Percentiles rank a stretch among this genome's conserved stretches.
phyloP scores from a whole-genome alignment of 2,888 invertebrate species.

The Selenia dentaria region DNA sequence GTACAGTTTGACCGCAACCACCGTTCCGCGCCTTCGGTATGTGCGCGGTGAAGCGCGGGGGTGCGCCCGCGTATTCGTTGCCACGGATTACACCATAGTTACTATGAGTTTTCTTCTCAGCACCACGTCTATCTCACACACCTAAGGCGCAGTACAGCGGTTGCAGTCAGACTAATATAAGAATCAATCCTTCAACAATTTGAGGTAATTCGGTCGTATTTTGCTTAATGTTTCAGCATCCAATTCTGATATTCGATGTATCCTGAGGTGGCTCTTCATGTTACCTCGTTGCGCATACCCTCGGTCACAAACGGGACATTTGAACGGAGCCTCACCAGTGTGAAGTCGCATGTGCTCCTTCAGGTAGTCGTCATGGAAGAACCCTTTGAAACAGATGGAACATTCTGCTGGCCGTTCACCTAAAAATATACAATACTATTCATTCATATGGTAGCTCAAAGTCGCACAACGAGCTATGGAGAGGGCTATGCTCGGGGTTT shows the following conservation, averaged over 20 bases:
- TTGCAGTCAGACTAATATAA: too few relatives aligned
- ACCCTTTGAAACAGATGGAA: constrained; percentile 63
- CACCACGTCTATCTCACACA: too few relatives aligned
- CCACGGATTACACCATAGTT: too few relatives aligned
- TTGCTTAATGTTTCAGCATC: constrained; percentile 60
- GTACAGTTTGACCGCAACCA: too few relatives aligned
- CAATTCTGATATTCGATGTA: constrained; percentile 69
- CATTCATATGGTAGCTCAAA: too few relatives aligned
- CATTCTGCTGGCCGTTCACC: constrained; percentile 75
- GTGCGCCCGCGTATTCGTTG: too few relatives aligned
- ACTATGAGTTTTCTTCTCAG: too few relatives aligned
- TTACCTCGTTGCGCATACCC: constrained; percentile 77
- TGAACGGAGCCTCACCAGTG: constrained; percentile 78
- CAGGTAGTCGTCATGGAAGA: constrained; percentile 73
- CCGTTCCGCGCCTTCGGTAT: too few relatives aligned
- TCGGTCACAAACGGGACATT: constrained; percentile 74
- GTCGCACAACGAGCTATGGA: too few relatives aligned
- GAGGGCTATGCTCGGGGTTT: too few relatives aligned
- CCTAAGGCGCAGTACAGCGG: too few relatives aligned
- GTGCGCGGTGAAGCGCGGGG: too few relatives aligned
- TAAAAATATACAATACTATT: constrained; percentile 49
- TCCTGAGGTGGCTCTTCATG: constrained; percentile 77
- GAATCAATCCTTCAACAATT: constrained; percentile 58
- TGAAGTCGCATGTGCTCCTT: constrained; percentile 77
- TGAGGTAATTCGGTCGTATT: constrained; percentile 71